These are phyloP conservation scores for Sarcoramphus papa DNA, from an alignment of 2,797 vertebrate species.

Conservation along the genomic window DNA sequence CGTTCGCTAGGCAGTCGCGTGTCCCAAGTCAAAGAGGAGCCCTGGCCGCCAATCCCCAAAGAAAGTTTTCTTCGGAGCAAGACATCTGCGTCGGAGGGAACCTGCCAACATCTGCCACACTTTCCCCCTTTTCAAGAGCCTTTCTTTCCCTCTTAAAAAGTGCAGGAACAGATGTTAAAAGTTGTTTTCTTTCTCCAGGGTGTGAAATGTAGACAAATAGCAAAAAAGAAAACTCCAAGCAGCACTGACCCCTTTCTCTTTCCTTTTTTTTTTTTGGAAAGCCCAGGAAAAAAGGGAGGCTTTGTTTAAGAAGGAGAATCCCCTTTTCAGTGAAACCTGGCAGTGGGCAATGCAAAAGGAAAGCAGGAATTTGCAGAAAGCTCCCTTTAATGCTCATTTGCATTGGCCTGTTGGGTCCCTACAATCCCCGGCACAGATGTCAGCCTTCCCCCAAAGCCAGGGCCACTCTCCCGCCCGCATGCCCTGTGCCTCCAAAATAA, in stretches of 20 bases:
- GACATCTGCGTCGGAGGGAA: slow-evolving; percentile 76
- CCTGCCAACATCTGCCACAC: slow-evolving; percentile 80
- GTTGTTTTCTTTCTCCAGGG: slow-evolving; percentile 62
- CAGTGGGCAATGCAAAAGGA: slow-evolving; percentile 7
- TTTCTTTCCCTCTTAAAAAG: slow-evolving; percentile 57
- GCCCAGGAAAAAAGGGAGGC: background rate
- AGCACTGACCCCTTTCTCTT: background rate
- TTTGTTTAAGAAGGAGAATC: slow-evolving; percentile 51
- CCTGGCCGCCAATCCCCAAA: slow-evolving; percentile 61
- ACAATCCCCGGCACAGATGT: slow-evolving; percentile 48
- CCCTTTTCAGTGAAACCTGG: slow-evolving; percentile 58
- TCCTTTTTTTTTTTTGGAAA: background rate
- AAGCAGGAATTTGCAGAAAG: slow-evolving; percentile 36
- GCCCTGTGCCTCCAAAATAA: background rate
- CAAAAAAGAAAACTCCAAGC: slow-evolving; percentile 16
- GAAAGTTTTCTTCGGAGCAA: slow-evolving; percentile 56
- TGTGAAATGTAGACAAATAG: slow-evolving; percentile 64
- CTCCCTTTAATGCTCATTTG: slow-evolving; percentile 50
- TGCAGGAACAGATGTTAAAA: slow-evolving; percentile 76
- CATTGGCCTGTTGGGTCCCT: slow-evolving; percentile 15
- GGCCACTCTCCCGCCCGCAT: background rate
- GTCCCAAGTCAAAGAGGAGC: slow-evolving; percentile 78
- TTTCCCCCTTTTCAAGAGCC: slow-evolving; percentile 32
- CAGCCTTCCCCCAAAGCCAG: slow-evolving; percentile 20
- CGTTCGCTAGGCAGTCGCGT: slow-evolving; percentile 82